phyloP scores from a whole-genome alignment of 2,113 vertebrate genomes.

The Xiphorhynchus elegans region DNA sequence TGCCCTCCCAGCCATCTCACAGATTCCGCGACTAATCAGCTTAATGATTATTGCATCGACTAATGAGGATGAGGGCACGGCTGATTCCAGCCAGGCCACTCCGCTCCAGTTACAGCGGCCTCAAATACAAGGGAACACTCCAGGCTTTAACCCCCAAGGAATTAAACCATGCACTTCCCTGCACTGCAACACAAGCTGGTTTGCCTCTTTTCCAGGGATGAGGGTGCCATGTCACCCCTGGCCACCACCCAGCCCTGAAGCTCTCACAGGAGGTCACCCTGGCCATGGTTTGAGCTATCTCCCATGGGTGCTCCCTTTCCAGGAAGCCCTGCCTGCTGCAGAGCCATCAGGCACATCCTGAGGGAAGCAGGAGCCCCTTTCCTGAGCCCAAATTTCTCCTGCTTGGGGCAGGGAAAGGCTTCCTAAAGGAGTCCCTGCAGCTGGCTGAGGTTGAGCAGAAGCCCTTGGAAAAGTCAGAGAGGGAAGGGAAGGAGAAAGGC shows the following conservation, averaged over 20 bases:
- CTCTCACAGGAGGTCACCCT: not conserved
- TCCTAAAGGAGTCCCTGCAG: not conserved
- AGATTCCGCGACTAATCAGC: not conserved
- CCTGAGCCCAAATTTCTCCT: rapidly evolving
- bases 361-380: not conserved
- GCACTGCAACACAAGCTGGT: not conserved
- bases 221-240: not conserved
- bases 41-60: not conserved
- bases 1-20: not conserved
- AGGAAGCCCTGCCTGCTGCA: not conserved
- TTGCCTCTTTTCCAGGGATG: not conserved
- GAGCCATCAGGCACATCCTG: not conserved
- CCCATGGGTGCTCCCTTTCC: not conserved
- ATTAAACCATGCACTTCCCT: not conserved
- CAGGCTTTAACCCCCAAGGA: not conserved
- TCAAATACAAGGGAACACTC: not conserved
- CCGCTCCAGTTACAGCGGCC: not conserved
- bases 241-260: not conserved
- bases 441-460: not conserved
- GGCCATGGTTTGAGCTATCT: rapidly evolving
- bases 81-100: not conserved
- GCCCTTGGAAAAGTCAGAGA: not conserved
- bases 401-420: not conserved
- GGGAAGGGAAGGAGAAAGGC: not conserved
- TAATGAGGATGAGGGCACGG: not conserved